phyloP scores from a whole-genome alignment of 1,140 invertebrate species.

The Scylla paramamosain region DNA sequence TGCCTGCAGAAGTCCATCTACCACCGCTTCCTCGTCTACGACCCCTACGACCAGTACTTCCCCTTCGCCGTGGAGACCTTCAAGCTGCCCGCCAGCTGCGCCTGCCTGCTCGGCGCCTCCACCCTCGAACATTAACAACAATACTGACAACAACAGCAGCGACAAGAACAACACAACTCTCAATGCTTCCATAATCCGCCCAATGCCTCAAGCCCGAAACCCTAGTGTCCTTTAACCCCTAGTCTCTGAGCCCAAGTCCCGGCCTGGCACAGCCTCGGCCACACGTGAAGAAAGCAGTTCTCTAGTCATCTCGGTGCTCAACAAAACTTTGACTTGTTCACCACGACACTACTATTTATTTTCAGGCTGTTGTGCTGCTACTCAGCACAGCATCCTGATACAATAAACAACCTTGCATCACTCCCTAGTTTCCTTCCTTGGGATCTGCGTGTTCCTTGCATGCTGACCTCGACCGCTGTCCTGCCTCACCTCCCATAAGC shows the following conservation, averaged over 20 bases:
- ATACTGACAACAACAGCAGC: not conserved
- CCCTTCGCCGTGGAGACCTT: slow-evolving; percentile 78
- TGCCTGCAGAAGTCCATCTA: slow-evolving; percentile 79
- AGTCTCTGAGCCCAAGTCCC: not conserved
- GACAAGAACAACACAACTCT: not conserved
- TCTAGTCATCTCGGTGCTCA: slow-evolving; percentile 69
- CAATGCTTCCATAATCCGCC: not conserved
- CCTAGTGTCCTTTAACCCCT: not conserved
- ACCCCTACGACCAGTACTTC: slow-evolving; percentile 78
- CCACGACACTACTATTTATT: not conserved
- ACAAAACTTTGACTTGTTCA: not conserved
- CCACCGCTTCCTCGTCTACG: slow-evolving; percentile 78
- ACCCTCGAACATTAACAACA: slow-evolving; percentile 59
- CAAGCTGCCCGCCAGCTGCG: slow-evolving; percentile 78
- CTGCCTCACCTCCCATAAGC: not conserved
- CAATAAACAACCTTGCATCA: not conserved
- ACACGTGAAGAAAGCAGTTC: slow-evolving; percentile 64
- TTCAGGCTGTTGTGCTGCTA: not conserved
- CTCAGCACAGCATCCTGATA: not conserved
- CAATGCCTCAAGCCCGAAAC: not conserved
- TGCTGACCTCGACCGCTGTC: not conserved
- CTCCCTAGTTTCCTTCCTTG: no score
- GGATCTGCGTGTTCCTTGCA: no score
- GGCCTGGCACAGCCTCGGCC: not conserved
- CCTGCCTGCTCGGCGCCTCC: slow-evolving; percentile 73